phyloP scores from a whole-genome alignment of 2,113 vertebrate species.

The Malurus alboscapulatus region DNA sequence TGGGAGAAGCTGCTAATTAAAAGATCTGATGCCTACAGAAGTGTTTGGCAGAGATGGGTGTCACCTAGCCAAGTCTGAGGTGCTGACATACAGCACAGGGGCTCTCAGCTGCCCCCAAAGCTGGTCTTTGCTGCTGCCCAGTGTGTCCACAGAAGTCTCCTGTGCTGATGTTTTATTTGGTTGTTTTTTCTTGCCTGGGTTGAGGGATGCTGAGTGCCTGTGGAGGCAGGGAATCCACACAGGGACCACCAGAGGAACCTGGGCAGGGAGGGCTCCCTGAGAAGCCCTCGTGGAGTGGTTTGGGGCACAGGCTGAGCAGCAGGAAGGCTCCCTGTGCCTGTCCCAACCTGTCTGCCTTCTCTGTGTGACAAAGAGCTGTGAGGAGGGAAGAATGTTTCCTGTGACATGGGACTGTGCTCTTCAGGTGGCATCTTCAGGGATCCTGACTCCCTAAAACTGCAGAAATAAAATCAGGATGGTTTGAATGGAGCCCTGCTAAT shows the following conservation, averaged over 20 bases:
- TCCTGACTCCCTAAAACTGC: not conserved
- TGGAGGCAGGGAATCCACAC: not conserved
- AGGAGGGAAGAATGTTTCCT: not conserved
- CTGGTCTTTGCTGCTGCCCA: rapidly evolving
- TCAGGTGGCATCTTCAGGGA: not conserved
- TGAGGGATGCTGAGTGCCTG: not conserved
- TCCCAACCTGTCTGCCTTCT: not conserved
- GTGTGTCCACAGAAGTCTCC: not conserved
- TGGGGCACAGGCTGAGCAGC: not conserved
- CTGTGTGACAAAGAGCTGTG: not conserved
- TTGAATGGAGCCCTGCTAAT: not conserved
- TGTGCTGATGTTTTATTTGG: not conserved
- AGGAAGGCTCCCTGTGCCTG: not conserved
- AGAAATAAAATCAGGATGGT: not conserved
- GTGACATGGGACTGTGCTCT: not conserved
- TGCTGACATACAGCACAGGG: not conserved
- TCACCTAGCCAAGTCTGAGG: not conserved
- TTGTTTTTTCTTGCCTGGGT: not conserved
- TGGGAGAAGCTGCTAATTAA: conserved; percentile 50
- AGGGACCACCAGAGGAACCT: not conserved
- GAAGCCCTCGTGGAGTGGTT: not conserved
- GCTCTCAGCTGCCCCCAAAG: not conserved
- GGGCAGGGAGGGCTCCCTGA: not conserved
- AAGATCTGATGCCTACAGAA: conserved; percentile 30
- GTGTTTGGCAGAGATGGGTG: conserved; percentile 2